These are phyloP conservation scores for Antrozous pallidus DNA, from an alignment of 2,797 vertebrate species.

Conservation along the genomic window DNA sequence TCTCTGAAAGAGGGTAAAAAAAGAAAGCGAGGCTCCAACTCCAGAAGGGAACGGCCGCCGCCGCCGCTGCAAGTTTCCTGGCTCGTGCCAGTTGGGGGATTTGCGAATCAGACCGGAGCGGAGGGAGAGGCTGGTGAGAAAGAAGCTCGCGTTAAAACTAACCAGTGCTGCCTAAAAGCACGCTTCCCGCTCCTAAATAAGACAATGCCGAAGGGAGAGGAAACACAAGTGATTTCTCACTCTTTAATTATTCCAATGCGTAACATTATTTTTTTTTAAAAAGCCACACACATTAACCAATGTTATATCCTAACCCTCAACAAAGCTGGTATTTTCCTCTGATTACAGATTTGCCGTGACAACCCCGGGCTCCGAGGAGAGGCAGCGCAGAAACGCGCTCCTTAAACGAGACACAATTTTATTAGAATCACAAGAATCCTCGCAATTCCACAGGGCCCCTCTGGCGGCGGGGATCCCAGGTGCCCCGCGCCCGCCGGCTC, in stretches of 20 bases:
- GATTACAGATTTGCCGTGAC: conserved; percentile 70
- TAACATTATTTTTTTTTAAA: conserved; percentile 60
- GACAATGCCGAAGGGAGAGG: conserved; percentile 61
- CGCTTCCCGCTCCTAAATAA: conserved; percentile 45
- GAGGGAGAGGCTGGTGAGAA: conserved; percentile 39
- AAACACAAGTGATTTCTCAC: conserved; percentile 68
- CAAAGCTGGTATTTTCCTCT: conserved; percentile 75
- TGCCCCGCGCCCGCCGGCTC: neutral
- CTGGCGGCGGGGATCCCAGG: neutral
- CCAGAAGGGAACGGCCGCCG: neutral
- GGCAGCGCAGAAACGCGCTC: conserved; percentile 48
- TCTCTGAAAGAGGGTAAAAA: conserved; percentile 47
- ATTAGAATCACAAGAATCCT: conserved; percentile 61
- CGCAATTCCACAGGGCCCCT: conserved; percentile 28
- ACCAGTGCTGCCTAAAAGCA: conserved; percentile 51
- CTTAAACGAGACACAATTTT: conserved; percentile 56
- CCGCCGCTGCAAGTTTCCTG: conserved; percentile 43
- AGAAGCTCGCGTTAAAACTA: conserved; percentile 59
- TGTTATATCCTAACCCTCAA: conserved; percentile 68
- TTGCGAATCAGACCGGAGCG: conserved; percentile 65
- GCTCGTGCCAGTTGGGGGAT: conserved; percentile 62
- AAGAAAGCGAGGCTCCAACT: conserved; percentile 31
- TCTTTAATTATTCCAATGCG: conserved; percentile 75
- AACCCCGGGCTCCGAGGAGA: conserved; percentile 54
- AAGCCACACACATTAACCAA: conserved; percentile 73